Evolutionary conservation across 2,113 vertebrate species (phyloP).

Genomic region (Erythrocercus mccallii): DNA sequence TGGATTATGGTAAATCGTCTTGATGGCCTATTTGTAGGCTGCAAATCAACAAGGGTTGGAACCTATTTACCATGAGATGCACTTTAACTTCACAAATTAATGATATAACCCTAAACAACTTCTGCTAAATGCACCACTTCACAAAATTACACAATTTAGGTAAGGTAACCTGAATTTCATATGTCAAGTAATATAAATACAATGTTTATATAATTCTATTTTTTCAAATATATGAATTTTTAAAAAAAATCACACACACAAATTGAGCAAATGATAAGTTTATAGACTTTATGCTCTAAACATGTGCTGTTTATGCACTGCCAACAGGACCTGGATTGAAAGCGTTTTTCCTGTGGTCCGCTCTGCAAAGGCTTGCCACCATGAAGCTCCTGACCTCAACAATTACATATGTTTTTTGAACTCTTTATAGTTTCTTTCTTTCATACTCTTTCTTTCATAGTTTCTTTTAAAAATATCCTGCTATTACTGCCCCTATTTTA

Average conservation of each 20-base stretch:
- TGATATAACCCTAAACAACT: conserved; percentile 45
- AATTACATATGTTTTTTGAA: neutral
- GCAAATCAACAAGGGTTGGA: conserved; percentile 7
- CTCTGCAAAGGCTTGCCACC: neutral
- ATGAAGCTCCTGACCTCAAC: neutral
- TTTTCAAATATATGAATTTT: neutral
- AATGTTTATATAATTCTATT: conserved; percentile 38
- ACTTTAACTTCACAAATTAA: conserved; percentile 49
- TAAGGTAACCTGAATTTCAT: conserved; percentile 23
- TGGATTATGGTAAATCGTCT: neutral
- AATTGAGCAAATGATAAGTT: neutral
- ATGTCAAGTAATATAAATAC: conserved; percentile 48
- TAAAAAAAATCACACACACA: neutral
- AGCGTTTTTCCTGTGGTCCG: neutral
- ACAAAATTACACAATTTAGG: conserved; percentile 47
- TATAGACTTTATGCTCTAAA: neutral
- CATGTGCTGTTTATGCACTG: neutral
- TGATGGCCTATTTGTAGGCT: conserved; percentile 22
- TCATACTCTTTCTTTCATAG: neutral
- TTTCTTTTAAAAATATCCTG: neutral
- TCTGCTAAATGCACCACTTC: conserved; percentile 60
- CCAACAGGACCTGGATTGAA: neutral
- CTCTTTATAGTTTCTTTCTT: neutral
- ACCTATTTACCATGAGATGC: neutral
- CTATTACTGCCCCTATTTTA: neutral